These are phyloP conservation scores for Philonicus albiceps DNA, from an alignment of 2,888 invertebrate species.

Conservation along the genomic window DNA sequence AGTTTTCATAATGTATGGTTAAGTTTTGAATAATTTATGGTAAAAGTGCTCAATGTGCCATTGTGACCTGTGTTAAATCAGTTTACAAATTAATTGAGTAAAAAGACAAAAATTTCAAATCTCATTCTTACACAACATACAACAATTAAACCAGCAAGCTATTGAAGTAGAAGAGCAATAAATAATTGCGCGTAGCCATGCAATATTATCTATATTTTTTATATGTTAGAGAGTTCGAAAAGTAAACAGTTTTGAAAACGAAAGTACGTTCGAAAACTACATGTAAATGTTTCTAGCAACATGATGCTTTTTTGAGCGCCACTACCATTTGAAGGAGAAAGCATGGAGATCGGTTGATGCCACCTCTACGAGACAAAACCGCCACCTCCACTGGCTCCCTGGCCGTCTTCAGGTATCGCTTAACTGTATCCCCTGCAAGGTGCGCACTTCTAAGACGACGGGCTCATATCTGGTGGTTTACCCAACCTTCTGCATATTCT, in stretches of 20 bases:
- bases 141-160: neutral
- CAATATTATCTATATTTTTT: neutral
- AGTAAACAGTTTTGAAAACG: neutral
- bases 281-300: neutral
- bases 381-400: neutral
- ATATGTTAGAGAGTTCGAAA: neutral
- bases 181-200: neutral
- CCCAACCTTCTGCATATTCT: neutral
- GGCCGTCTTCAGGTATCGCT: slow-evolving; percentile 24
- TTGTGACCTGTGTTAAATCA: no score
- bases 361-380: slow-evolving; percentile 7
- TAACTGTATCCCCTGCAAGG: neutral
- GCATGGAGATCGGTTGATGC: neutral
- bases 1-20: no score
- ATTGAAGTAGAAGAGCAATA: neutral
- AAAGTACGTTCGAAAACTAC: neutral
- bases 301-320: neutral
- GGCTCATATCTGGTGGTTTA: neutral
- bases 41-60: no score
- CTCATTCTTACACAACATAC: no score
- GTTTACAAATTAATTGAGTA: no score
- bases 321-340: slow-evolving; percentile 1
- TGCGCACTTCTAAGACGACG: neutral
- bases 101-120: no score
- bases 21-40: no score